Conservation (phyloP, 2,888 invertebrate species). For the Autographa gamma region DNA sequence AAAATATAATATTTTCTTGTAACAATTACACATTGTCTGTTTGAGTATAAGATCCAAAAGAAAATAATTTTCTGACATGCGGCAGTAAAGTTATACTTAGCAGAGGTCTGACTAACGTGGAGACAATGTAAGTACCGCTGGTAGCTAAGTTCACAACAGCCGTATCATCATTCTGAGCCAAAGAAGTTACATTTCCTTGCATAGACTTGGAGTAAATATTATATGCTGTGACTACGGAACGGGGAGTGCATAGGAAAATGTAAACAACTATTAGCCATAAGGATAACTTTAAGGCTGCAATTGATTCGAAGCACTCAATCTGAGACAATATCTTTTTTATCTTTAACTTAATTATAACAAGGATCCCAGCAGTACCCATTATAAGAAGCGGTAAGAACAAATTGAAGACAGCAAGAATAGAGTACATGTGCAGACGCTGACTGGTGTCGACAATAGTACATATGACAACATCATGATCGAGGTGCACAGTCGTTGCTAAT, state of each 20-base stretch:
- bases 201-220: conserved; percentile 70
- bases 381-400: conserved; percentile 78
- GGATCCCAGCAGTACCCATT: conserved; percentile 68
- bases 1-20: conserved; percentile 24
- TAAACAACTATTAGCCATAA: conserved; percentile 77
- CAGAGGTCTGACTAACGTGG: conserved; percentile 65
- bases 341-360: conserved; percentile 76
- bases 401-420: conserved; percentile 80
- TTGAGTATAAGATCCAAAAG: conserved; percentile 64
- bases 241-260: conserved; percentile 76
- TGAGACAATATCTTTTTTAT: conserved; percentile 65
- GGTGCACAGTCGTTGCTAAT: conserved; percentile 83
- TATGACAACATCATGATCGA: conserved; percentile 74
- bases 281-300: conserved; percentile 78
- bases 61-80: conserved; percentile 70
- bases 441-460: conserved; percentile 87
- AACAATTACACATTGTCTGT: conserved; percentile 56
- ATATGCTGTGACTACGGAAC: conserved; percentile 74
- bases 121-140: conserved; percentile 72
- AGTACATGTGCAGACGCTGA: conserved; percentile 82
- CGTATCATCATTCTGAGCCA: conserved; percentile 62
- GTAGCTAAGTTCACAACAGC: conserved; percentile 69
- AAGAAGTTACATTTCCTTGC: conserved; percentile 63
- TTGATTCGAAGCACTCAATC: conserved; percentile 69
- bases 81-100: conserved; percentile 67